Base-by-base conservation (phyloP, 2,113 vertebrate species). In the Paraplagusia blochii region DNA sequence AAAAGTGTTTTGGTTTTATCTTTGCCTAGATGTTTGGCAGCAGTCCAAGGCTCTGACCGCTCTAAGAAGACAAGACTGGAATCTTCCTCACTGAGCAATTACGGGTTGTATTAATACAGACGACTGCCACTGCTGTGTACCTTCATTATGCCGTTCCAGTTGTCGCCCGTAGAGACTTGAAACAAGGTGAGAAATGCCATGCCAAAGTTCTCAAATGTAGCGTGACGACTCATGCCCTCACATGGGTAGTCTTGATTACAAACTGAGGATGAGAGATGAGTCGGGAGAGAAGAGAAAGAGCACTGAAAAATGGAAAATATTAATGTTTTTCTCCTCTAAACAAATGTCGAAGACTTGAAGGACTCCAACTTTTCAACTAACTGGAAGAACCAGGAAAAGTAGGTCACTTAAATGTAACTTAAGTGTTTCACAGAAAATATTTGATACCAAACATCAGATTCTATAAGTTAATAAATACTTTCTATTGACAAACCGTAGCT, bases 81-180 rank as follows among this genome's bases (percentile, higher is more conserved):
- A 53, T 17, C 18, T 53, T 1, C 1, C 17, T 17, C 3, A 38
- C 36, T 38, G 3, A 11, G 9, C 12, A 45, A 34, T 13, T 35
- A n/a, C 12, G 11, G 15, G 11, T 8, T 8, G 13, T 17, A 43
- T 36, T 15, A 3, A 17, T 12, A n/a, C 9, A 35, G 1, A 34
- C 15, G 36, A 22, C 19, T 18, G 0, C 8, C 12, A 3, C 33
- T 29, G 19, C 33, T 29, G 19, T 43, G 9, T 87, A 98, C 97
- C 95, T 99, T 99, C 96, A 98, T 99, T 62, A 99, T 99, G 76
- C 97, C 97, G 0, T 99, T 98, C 97, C 97, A 99, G 88, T 99
- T 98, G 88, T 99, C 97, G 0, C 97, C 97, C 0, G 97, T 99
- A 75, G 97, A 98, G 78, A 98, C 96, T 85, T 97, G 95, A 87